These are phyloP conservation scores for Cephalopterus ornatus DNA, from an alignment of 2,113 vertebrate species.

Conservation along the genomic window DNA sequence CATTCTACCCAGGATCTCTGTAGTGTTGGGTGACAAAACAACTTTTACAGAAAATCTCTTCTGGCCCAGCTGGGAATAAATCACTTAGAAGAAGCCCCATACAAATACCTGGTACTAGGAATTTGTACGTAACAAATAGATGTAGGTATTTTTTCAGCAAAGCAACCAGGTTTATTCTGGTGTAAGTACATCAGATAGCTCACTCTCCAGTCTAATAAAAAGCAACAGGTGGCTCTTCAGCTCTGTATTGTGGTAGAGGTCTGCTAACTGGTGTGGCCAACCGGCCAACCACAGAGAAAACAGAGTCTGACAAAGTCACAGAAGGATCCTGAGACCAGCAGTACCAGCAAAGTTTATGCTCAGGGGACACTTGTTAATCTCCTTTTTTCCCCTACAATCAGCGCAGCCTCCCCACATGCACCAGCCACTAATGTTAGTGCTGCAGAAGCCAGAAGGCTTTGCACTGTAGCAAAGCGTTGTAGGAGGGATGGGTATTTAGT, in stretches of 20 bases:
- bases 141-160: not conserved
- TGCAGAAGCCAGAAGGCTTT: not conserved
- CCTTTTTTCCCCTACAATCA: not conserved
- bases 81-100: not conserved
- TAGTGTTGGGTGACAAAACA: not conserved
- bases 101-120: not conserved
- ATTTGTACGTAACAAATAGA: not conserved
- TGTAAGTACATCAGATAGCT: not conserved
- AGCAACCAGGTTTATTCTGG: not conserved
- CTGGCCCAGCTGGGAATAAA: not conserved
- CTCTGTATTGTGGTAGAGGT: not conserved
- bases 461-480: not conserved
- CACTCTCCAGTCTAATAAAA: not conserved
- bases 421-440: not conserved
- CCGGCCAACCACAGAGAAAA: not conserved
- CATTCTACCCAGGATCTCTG: not conserved
- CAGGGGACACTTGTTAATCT: not conserved
- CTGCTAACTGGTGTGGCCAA: not conserved
- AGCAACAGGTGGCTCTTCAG: not conserved
- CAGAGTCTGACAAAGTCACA: not conserved
- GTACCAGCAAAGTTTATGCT: not conserved
- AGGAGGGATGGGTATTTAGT: not conserved
- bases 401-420: not conserved
- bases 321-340: not conserved
- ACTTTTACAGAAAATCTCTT: not conserved